These are phyloP conservation scores for Pollenia amentaria DNA, from an alignment of 2,888 invertebrate species.

Conservation along the genomic window DNA sequence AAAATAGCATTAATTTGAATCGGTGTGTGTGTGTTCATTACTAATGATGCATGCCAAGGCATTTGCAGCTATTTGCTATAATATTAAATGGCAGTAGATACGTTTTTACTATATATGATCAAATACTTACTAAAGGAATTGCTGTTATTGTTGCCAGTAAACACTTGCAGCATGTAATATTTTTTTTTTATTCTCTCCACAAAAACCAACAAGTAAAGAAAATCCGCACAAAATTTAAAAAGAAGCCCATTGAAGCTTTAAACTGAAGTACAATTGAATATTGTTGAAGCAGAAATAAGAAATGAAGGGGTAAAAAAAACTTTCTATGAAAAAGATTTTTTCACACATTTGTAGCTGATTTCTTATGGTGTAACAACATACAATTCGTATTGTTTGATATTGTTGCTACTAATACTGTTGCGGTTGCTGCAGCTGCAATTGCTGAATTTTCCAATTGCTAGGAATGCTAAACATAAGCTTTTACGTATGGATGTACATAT, in stretches of 20 bases:
- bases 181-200: neutral
- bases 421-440: constrained; percentile 44
- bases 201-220: constrained; percentile 15
- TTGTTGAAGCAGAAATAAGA: constrained; percentile 31
- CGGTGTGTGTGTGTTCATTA: constrained; percentile 20
- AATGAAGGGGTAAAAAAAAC: constrained; percentile 37
- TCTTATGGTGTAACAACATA: constrained; percentile 52
- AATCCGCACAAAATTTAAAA: constrained; percentile 14
- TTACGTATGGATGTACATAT: constrained; percentile 1
- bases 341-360: constrained; percentile 71
- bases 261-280: constrained; percentile 47
- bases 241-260: constrained; percentile 63
- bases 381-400: constrained; percentile 50
- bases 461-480: constrained; percentile 61
- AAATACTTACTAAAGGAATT: constrained; percentile 47
- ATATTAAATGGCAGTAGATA: constrained; percentile 60
- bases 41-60: constrained; percentile 64
- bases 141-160: constrained; percentile 41
- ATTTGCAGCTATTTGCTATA: constrained; percentile 65
- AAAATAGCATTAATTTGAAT: neutral
- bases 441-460: constrained; percentile 39
- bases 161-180: constrained; percentile 63
- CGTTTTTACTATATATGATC: constrained; percentile 26
- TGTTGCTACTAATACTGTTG: constrained; percentile 24
- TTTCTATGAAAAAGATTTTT: constrained; percentile 68